phyloP scores from a whole-genome alignment of 2,797 vertebrate genomes.

The Bucorvus abyssinicus region DNA sequence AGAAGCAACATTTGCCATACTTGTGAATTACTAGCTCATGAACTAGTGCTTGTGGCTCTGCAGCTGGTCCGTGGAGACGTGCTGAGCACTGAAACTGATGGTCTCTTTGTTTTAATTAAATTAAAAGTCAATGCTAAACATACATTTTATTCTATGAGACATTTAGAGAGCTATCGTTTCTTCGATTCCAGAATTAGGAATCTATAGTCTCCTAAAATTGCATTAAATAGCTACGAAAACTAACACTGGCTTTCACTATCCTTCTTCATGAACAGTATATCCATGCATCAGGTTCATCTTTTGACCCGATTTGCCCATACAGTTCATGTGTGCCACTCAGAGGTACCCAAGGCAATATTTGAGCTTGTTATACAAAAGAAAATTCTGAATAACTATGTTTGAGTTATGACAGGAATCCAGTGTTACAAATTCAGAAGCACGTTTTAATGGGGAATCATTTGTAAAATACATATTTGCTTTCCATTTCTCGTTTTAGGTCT shows the following conservation, averaged over 20 bases:
- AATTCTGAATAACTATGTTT: background rate
- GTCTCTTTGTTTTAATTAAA: background rate
- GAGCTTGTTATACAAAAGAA: background rate
- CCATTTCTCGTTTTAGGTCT: background rate
- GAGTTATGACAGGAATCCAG: background rate
- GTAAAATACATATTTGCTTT: background rate
- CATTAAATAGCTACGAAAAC: background rate
- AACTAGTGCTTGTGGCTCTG: background rate
- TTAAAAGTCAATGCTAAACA: background rate
- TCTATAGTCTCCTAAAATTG: background rate
- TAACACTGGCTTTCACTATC: background rate
- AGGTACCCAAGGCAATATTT: background rate
- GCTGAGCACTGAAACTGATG: background rate
- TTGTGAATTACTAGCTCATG: background rate
- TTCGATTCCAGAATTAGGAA: background rate
- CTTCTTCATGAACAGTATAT: background rate
- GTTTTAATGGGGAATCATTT: background rate
- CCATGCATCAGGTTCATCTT: background rate
- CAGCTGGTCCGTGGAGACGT: background rate
- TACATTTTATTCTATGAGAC: background rate
- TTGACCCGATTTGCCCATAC: background rate
- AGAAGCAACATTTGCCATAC: background rate
- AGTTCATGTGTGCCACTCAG: background rate
- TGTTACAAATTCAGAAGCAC: background rate
- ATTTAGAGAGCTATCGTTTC: background rate